Percentiles rank a stretch among this genome's conserved stretches.
These are phyloP conservation scores for Eptatretus atami DNA, from an alignment of 2,797 vertebrate species.

Conservation along the genomic window DNA sequence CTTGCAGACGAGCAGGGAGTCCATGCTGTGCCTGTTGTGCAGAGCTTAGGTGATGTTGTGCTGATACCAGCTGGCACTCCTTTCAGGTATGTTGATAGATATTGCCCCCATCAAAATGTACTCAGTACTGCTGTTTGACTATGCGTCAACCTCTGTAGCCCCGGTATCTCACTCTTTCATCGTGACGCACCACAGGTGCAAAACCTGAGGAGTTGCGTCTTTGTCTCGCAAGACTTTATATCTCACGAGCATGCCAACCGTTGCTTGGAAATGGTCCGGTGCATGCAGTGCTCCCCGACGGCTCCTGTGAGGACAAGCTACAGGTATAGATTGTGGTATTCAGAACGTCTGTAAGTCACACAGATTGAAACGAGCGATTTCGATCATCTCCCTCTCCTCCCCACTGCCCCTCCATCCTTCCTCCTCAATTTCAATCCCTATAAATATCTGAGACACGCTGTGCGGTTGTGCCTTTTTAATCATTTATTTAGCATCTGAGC, in stretches of 20 bases:
- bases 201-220: conserved; percentile 91
- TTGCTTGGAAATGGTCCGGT: conserved; percentile 77
- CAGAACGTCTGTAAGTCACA: not conserved
- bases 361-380: too few species aligned
- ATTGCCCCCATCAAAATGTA: not conserved
- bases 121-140: too few species aligned
- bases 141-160: too few species aligned
- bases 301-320: conserved; percentile 95
- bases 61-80: conserved; percentile 62
- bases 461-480: too few species aligned
- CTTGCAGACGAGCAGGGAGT: conserved; percentile 54
- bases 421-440: too few species aligned
- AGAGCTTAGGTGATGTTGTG: conserved; percentile 77
- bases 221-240: conserved; percentile 93
- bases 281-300: conserved; percentile 40
- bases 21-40: conserved; percentile 51
- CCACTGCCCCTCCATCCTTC: too few species aligned
- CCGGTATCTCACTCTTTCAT: too few species aligned
- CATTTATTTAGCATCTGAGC: too few species aligned
- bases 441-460: too few species aligned
- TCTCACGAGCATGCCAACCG: conserved; percentile 75
- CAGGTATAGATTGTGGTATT: conserved; percentile 32
- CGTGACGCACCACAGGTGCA: conserved; percentile 30
- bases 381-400: too few species aligned
- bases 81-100: conserved; percentile 57